Percentiles rank a stretch among this genome's conserved stretches.
These are phyloP conservation scores for Cherax destructor DNA, from an alignment of 1,140 invertebrate species.

Conservation along the genomic window DNA sequence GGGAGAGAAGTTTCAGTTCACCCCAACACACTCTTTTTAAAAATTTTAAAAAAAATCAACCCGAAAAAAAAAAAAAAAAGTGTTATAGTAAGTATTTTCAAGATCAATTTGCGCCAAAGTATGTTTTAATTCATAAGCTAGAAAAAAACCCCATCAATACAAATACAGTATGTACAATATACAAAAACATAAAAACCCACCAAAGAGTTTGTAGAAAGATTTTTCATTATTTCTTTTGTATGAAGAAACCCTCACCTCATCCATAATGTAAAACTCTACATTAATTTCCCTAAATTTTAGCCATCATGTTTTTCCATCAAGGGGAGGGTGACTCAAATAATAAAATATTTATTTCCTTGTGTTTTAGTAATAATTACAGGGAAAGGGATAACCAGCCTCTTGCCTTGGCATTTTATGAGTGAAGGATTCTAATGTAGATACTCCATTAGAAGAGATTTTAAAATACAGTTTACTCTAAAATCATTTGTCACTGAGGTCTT, in stretches of 20 bases:
- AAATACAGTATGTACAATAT: not conserved
- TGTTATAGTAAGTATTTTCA: not conserved
- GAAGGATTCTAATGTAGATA: too few relatives aligned
- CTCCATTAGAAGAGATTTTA: too few relatives aligned
- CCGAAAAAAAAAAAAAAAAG: slow-evolving; percentile 23
- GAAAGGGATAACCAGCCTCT: too few relatives aligned
- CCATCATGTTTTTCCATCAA: too few relatives aligned
- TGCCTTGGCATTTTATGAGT: too few relatives aligned
- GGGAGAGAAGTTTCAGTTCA: not conserved
- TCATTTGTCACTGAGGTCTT: too few relatives aligned
- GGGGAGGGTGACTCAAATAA: too few relatives aligned
- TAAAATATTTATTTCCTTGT: too few relatives aligned
- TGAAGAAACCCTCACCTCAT: not conserved
- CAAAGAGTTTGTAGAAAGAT: not conserved
- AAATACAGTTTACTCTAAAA: too few relatives aligned
- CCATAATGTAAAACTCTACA: too few relatives aligned
- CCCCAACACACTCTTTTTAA: not conserved
- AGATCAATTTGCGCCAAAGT: not conserved
- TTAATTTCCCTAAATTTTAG: too few relatives aligned
- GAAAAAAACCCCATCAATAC: not conserved
- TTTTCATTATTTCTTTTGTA: not conserved
- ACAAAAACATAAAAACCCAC: not conserved
- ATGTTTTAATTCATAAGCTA: not conserved
- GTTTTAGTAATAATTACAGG: too few relatives aligned
- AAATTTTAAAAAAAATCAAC: slow-evolving; percentile 35